Conservation (phyloP, 2,113 vertebrate genomes). For the Ictalurus furcatus region DNA sequence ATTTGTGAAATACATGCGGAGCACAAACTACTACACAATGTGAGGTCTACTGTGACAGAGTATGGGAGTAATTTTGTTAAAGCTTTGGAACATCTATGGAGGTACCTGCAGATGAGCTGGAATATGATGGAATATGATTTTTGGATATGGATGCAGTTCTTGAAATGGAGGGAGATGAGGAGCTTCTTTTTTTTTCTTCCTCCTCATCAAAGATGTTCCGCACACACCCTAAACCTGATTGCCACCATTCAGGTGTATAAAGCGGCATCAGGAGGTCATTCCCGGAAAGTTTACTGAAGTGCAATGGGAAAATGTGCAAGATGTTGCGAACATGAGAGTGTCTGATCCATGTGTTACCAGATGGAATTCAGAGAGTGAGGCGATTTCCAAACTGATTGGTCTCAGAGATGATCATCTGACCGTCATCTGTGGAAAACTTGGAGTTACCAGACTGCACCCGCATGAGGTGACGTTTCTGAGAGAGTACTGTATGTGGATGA, state of each 20-base stretch:
- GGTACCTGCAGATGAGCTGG: neutral
- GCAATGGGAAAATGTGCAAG: neutral
- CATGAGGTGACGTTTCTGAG: neutral
- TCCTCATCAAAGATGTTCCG: neutral
- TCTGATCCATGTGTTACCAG: neutral
- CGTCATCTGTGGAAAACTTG: neutral
- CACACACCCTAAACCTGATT: neutral
- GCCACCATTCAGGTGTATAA: neutral
- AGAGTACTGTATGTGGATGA: neutral
- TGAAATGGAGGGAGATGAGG: neutral
- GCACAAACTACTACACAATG: neutral
- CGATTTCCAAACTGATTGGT: neutral
- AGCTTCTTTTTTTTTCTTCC: neutral
- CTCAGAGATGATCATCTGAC: neutral
- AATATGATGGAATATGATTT: neutral
- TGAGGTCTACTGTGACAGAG: neutral
- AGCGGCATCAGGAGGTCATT: neutral
- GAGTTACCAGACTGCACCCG: neutral
- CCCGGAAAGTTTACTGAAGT: neutral
- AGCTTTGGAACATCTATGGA: neutral
- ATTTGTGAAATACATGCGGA: neutral
- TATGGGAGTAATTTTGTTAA: neutral
- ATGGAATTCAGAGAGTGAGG: neutral
- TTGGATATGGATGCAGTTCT: neutral
- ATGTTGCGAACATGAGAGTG: neutral